A percentile compares a stretch with the other conserved stretches of the same genome.
Conservation (phyloP, 2,797 vertebrate species). For the Pangasius sanitwongsei region DNA sequence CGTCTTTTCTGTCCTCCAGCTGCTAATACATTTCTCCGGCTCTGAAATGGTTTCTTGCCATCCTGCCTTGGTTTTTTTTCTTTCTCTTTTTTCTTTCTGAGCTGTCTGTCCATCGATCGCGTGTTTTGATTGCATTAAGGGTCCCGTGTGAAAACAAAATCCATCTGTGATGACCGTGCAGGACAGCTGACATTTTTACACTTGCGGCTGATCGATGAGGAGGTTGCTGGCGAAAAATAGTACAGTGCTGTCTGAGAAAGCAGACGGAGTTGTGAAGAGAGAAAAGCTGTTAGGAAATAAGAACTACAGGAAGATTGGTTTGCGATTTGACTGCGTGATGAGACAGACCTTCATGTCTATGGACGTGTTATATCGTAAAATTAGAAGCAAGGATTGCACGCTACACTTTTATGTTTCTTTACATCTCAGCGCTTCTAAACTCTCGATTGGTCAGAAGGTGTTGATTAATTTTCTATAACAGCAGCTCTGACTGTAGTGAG, state of each 20-base stretch:
- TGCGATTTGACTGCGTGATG: background rate
- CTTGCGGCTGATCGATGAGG: conserved; percentile 64
- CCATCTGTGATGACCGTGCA: conserved; percentile 70
- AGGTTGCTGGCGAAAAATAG: background rate
- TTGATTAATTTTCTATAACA: background rate
- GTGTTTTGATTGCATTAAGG: conserved; percentile 72
- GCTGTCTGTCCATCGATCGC: conserved; percentile 44
- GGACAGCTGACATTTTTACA: conserved; percentile 77
- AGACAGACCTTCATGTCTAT: background rate
- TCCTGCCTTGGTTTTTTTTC: conserved; percentile 15
- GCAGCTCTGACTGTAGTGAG: background rate
- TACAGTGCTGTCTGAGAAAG: background rate
- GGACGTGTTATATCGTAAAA: background rate
- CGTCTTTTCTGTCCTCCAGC: background rate
- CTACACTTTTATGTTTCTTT: background rate
- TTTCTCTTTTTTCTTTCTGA: conserved; percentile 12
- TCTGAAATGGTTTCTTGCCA: conserved; percentile 48
- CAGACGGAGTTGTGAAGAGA: background rate
- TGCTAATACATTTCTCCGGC: conserved; percentile 35
- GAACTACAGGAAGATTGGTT: background rate
- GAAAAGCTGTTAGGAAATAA: background rate
- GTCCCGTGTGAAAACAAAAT: conserved; percentile 67
- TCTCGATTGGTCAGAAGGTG: background rate
- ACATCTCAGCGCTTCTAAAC: background rate
- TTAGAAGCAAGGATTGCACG: background rate